phyloP scores from a whole-genome alignment of 1,140 invertebrate genomes.

The Drosophila sechellia region DNA sequence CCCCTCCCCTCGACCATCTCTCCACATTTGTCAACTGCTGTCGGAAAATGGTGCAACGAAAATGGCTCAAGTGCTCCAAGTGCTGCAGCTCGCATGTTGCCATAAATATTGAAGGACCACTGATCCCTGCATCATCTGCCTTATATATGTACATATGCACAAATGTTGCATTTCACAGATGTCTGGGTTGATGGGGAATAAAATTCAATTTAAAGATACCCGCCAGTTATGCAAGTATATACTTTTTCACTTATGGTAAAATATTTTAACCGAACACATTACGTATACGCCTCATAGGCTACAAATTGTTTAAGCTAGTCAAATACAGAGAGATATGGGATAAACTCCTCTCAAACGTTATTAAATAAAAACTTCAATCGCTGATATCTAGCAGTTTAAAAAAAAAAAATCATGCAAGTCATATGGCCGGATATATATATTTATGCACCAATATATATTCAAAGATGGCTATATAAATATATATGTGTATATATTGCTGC shows the following conservation, averaged over 20 bases:
- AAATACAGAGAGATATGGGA: too few relatives aligned
- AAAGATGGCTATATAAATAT: background rate
- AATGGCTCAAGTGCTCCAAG: slow-evolving; percentile 40
- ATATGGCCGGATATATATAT: background rate
- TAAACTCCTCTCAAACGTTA: background rate
- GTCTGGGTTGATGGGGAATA: background rate
- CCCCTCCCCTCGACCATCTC: slow-evolving; percentile 1
- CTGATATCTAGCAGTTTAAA: background rate
- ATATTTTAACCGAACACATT: background rate
- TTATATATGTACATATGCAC: background rate
- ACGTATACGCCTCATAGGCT: too few relatives aligned
- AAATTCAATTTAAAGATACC: background rate
- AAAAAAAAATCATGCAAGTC: background rate
- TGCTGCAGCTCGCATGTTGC: slow-evolving; percentile 29
- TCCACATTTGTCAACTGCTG: slow-evolving; percentile 31
- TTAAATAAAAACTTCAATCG: background rate
- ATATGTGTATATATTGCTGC: background rate
- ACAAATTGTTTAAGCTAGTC: too few relatives aligned
- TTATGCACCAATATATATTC: slow-evolving; percentile 8
- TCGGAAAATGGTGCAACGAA: slow-evolving; percentile 25
- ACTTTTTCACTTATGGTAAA: background rate
- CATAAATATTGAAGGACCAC: slow-evolving; percentile 45
- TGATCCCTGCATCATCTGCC: background rate
- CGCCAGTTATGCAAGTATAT: background rate
- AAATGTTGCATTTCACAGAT: background rate